Evolutionary conservation across 2,888 invertebrate species (phyloP).

Genomic region (Mimas tiliae): DNA sequence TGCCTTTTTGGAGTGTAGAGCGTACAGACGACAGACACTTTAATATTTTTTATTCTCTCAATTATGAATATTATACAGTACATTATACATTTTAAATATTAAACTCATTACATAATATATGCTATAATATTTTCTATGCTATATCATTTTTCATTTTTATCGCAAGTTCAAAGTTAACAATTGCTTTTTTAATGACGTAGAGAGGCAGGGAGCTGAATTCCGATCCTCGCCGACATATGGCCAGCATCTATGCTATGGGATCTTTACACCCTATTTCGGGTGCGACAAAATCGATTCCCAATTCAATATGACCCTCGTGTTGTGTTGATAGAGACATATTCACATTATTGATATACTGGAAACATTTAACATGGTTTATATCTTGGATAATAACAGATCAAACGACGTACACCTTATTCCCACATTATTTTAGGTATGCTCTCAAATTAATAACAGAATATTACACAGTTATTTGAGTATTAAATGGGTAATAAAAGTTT

Average conservation of each 20-base stretch:
- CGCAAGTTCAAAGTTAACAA: neutral
- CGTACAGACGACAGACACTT: too few species aligned
- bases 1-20: too few species aligned
- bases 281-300: constrained; percentile 82
- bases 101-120: too few species aligned
- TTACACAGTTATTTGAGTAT: too few species aligned
- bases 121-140: too few species aligned
- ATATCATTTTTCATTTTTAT: too few species aligned
- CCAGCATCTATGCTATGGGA: constrained; percentile 76
- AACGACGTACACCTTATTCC: neutral
- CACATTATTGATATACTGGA: constrained; percentile 38
- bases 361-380: constrained; percentile 6
- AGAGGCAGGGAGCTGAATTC: constrained; percentile 49
- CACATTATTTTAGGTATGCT: too few species aligned
- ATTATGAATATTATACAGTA: too few species aligned
- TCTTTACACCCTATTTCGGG: constrained; percentile 81
- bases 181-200: constrained; percentile 28
- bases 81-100: too few species aligned
- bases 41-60: too few species aligned
- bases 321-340: constrained; percentile 63
- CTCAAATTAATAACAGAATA: too few species aligned
- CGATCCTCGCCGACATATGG: constrained; percentile 70
- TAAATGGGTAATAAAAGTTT: too few species aligned
- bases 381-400: neutral
- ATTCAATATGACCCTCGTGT: constrained; percentile 79